phyloP scores from a whole-genome alignment of 2,113 vertebrate species.

The Irena cyanogastra region DNA sequence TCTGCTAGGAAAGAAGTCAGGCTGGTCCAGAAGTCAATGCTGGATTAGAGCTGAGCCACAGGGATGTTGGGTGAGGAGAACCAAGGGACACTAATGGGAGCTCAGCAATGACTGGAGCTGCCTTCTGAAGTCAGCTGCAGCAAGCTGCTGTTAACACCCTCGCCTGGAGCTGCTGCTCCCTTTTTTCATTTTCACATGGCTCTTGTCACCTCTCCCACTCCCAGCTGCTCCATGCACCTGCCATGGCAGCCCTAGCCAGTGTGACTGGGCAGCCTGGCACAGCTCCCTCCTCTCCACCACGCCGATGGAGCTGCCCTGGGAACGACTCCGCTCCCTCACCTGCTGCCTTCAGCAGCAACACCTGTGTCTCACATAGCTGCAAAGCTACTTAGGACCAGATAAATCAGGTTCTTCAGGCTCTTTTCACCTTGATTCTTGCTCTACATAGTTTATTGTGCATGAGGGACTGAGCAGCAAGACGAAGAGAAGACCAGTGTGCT shows the following conservation, averaged over 20 bases:
- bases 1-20: neutral
- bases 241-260: neutral
- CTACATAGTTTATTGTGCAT: neutral
- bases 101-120: neutral
- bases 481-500: accelerated
- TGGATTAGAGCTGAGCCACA: neutral
- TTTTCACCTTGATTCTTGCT: neutral
- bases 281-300: neutral
- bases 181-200: neutral
- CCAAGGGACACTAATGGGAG: neutral
- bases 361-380: neutral
- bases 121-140: neutral
- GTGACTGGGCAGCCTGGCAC: neutral
- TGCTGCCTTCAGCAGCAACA: neutral
- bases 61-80: neutral
- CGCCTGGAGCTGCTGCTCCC: neutral
- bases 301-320: accelerated
- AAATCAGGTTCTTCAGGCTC: neutral
- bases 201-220: conserved; percentile 21
- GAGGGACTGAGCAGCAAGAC: neutral
- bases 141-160: conserved; percentile 1
- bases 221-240: neutral
- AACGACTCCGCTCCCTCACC: neutral
- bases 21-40: neutral
- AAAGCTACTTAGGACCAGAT: neutral